Conservation (phyloP, 2,113 vertebrate species). For the Cisticola juncidis region DNA sequence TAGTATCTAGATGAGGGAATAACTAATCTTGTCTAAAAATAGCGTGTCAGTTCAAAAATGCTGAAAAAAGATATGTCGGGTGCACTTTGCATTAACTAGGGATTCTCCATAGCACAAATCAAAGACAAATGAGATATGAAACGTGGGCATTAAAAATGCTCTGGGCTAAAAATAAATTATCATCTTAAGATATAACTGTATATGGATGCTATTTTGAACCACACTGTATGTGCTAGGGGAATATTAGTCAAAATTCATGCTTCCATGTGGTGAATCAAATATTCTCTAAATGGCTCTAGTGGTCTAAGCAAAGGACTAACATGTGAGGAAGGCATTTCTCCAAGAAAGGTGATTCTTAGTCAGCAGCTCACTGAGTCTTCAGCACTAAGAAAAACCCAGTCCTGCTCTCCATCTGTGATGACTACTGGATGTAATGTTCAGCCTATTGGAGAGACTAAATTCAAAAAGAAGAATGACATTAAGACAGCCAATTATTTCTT, state of each 20-base stretch:
- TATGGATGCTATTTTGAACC: background rate
- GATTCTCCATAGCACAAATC: background rate
- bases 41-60: background rate
- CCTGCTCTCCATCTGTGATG: background rate
- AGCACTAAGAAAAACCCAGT: background rate
- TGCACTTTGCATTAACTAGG: background rate
- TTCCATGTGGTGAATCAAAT: background rate
- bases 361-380: background rate
- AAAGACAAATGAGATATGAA: background rate
- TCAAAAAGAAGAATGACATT: background rate
- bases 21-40: conserved; percentile 12
- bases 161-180: conserved; percentile 19
- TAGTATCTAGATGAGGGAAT: background rate
- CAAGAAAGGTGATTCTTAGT: background rate
- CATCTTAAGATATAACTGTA: background rate
- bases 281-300: background rate
- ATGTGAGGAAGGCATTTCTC: background rate
- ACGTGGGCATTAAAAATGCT: background rate
- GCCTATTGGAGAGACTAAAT: background rate
- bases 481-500: background rate
- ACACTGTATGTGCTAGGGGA: background rate
- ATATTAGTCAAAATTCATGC: background rate
- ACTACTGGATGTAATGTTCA: background rate
- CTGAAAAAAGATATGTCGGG: background rate
- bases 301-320: background rate